Evolutionary conservation across 2,888 invertebrate genomes (phyloP).

Genomic region (Rhamphomyia laevipes): DNA sequence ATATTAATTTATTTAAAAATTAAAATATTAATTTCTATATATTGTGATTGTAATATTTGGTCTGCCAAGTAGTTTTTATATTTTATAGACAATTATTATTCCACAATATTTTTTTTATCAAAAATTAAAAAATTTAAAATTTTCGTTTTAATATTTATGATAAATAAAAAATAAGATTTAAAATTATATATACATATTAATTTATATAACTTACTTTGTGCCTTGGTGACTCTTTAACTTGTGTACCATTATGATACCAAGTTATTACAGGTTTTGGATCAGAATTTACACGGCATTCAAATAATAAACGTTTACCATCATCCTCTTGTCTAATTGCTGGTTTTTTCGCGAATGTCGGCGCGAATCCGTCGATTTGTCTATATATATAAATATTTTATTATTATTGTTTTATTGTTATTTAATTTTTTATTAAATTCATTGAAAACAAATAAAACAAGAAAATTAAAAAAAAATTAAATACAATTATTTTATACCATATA

Average conservation of each 20-base stretch:
- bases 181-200: background rate
- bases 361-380: slow-evolving; percentile 95
- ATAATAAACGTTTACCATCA: slow-evolving; percentile 84
- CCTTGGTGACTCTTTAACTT: slow-evolving; percentile 69
- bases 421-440: background rate
- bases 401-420: background rate
- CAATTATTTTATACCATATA: background rate
- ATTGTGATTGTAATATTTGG: no score
- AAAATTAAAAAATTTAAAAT: background rate
- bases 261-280: slow-evolving; percentile 80
- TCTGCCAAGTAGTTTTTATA: background rate
- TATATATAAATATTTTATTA: slow-evolving; percentile 6
- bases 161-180: background rate
- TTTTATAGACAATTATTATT: background rate
- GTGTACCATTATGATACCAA: slow-evolving; percentile 81
- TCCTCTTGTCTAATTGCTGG: slow-evolving; percentile 95
- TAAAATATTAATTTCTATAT: no score
- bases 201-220: slow-evolving; percentile 56
- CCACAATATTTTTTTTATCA: no score
- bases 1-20: no score
- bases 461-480: background rate
- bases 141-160: background rate
- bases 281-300: slow-evolving; percentile 89
- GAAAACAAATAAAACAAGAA: background rate
- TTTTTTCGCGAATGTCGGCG: slow-evolving; percentile 96